Evolutionary conservation across 1,140 invertebrate genomes (phyloP).

Genomic region (Zaprionus tsacasi): DNA sequence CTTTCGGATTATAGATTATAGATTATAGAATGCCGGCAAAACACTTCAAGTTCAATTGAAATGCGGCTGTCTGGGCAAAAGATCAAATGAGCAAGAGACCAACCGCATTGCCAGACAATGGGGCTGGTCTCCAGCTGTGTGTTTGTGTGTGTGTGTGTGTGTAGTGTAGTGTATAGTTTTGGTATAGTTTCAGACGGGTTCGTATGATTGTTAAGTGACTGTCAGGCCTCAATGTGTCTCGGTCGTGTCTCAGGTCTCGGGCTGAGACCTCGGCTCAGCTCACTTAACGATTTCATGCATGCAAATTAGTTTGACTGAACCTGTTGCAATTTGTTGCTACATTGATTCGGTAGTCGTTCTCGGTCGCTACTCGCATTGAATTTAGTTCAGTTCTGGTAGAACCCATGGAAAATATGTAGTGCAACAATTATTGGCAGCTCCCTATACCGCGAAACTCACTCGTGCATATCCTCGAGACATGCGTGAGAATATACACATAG

Average conservation of each 20-base stretch:
- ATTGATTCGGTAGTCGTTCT: constrained; percentile 41
- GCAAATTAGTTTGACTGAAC: constrained; percentile 79
- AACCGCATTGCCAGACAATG: constrained; percentile 78
- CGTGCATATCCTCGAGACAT: constrained; percentile 83
- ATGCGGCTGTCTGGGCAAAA: constrained; percentile 59
- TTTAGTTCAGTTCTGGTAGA: constrained; percentile 10
- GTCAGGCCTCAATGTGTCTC: constrained; percentile 52
- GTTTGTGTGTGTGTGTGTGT: constrained; percentile 3
- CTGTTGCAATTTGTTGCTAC: constrained; percentile 69
- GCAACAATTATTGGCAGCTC: constrained; percentile 60
- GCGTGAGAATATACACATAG: constrained; percentile 78
- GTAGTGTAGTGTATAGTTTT: too few species aligned
- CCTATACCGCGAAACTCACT: constrained; percentile 49
- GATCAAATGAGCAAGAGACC: constrained; percentile 58
- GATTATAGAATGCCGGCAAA: constrained; percentile 34
- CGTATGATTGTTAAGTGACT: constrained; percentile 55
- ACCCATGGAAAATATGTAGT: constrained; percentile 69
- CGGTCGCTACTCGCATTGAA: constrained; percentile 41
- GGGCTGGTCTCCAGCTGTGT: constrained; percentile 29
- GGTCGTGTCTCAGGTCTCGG: constrained; percentile 31
- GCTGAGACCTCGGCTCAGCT: too few species aligned
- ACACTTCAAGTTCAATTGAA: constrained; percentile 81
- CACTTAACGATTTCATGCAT: constrained; percentile 74
- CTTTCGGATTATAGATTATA: constrained; percentile 10
- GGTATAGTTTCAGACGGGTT: constrained; percentile 65